Conservation (phyloP, 2,797 vertebrate species). For the Benthosema pterotum region DNA sequence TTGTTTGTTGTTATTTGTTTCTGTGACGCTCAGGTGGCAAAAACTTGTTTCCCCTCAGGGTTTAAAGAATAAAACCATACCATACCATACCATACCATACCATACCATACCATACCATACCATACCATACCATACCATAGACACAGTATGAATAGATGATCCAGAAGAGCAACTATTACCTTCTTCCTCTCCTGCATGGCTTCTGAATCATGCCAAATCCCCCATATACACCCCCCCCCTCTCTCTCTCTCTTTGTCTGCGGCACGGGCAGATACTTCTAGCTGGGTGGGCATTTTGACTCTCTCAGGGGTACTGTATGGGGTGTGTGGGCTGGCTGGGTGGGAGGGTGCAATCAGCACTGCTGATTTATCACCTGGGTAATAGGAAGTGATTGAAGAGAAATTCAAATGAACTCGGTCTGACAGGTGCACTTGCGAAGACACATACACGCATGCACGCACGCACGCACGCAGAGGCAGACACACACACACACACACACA, state of each 20-base stretch:
- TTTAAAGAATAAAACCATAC: too few species aligned
- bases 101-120: too few species aligned
- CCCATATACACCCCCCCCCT: conserved; percentile 5
- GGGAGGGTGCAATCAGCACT: conserved; percentile 44
- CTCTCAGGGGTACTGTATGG: conserved; percentile 35
- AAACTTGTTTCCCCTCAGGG: too few species aligned
- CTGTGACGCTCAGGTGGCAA: too few species aligned
- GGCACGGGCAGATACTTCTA: conserved; percentile 83
- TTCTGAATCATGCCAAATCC: too few species aligned
- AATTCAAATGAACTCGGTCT: conserved; percentile 98
- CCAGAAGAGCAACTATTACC: conserved; percentile 29
- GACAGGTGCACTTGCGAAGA: conserved; percentile 83
- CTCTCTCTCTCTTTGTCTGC: conserved; percentile 64
- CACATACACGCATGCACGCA: conserved; percentile 42
- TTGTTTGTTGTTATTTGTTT: too few species aligned
- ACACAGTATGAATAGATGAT: too few species aligned
- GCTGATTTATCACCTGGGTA: conserved; percentile 98
- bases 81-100: too few species aligned
- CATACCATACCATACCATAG: too few species aligned
- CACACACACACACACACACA: too few species aligned
- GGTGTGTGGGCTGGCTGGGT: conserved; percentile 39
- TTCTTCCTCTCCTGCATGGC: conserved; percentile 29
- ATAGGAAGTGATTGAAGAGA: conserved; percentile 97
- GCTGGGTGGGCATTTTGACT: conserved; percentile 90
- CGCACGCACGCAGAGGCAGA: conserved; percentile 24